Percentiles rank a stretch among this genome's conserved stretches.
These are phyloP conservation scores for Ashinkailepas kermadecensis DNA, from an alignment of 2,888 invertebrate genomes.

Conservation along the genomic window DNA sequence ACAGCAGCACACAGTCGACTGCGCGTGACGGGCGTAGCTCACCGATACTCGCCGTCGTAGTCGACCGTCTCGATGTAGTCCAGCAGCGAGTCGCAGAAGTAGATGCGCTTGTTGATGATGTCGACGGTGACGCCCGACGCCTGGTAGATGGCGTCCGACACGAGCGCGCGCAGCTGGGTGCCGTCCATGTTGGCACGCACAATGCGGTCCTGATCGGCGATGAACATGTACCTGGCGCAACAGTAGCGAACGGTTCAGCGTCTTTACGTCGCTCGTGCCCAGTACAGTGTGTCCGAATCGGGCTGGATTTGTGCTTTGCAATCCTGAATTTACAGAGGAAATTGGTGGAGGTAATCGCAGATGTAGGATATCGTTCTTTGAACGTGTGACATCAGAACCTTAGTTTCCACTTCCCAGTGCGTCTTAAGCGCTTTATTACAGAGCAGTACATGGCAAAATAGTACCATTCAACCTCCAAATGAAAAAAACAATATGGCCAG, in stretches of 20 bases:
- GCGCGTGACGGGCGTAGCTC: slow-evolving; percentile 37
- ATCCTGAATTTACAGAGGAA: no score
- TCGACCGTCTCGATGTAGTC: slow-evolving; percentile 95
- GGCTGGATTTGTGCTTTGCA: no score
- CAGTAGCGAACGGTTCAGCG: slow-evolving; percentile 85
- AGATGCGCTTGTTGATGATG: slow-evolving; percentile 78
- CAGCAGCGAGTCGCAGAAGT: slow-evolving; percentile 91
- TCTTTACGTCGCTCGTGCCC: slow-evolving; percentile 39
- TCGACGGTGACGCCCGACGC: slow-evolving; percentile 88
- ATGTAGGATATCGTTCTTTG: no score
- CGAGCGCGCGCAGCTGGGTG: slow-evolving; percentile 68
- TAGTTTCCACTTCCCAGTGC: no score
- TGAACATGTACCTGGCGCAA: slow-evolving; percentile 48
- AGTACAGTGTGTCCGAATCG: no score
- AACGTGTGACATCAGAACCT: no score
- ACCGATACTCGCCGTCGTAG: slow-evolving; percentile 76
- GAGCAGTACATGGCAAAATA: no score
- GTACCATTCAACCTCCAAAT: no score
- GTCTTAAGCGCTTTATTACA: no score
- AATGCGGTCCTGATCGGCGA: slow-evolving; percentile 48
- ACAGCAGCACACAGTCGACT: no score
- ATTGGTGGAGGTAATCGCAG: no score
- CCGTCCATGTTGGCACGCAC: slow-evolving; percentile 93
- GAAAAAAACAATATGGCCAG: no score
- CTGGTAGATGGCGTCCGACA: slow-evolving; percentile 86